These are phyloP conservation scores for Deilephila porcellus DNA, from an alignment of 2,888 invertebrate species.

Conservation along the genomic window DNA sequence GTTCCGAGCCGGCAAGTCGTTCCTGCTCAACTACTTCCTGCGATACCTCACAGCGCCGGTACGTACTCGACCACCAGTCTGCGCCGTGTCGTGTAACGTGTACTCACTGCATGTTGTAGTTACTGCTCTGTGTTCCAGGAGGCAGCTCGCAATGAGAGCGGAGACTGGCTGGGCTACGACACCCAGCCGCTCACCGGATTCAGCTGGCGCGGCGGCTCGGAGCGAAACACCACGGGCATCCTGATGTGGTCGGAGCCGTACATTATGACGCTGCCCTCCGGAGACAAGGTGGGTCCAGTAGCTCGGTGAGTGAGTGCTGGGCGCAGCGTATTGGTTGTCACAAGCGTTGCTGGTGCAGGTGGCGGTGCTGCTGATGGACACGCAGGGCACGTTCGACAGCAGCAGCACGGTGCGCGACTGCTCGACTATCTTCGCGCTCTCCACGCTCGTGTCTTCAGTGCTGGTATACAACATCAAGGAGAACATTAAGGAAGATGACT, in stretches of 20 bases:
- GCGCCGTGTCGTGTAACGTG: too few relatives aligned
- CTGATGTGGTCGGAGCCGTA: slow-evolving; percentile 91
- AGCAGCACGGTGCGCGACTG: slow-evolving; percentile 97
- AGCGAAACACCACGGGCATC: slow-evolving; percentile 97
- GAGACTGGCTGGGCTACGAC: slow-evolving; percentile 93
- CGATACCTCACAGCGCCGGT: slow-evolving; percentile 47
- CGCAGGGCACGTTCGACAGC: slow-evolving; percentile 98
- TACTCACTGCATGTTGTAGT: too few relatives aligned
- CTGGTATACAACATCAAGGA: slow-evolving; percentile 97
- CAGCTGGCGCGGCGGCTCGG: slow-evolving; percentile 97
- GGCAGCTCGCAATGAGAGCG: slow-evolving; percentile 61
- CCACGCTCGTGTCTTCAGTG: slow-evolving; percentile 97
- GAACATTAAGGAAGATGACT: slow-evolving; percentile 98
- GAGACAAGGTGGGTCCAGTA: slow-evolving; percentile 86
- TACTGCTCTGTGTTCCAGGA: neutral
- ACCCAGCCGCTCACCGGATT: slow-evolving; percentile 93
- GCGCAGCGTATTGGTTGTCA: neutral
- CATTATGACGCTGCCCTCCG: slow-evolving; percentile 84
- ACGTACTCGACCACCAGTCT: slow-evolving; percentile 25
- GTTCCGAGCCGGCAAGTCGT: slow-evolving; percentile 50
- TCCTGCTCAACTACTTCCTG: slow-evolving; percentile 48
- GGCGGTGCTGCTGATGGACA: slow-evolving; percentile 93
- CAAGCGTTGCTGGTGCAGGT: slow-evolving; percentile 79
- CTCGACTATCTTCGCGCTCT: slow-evolving; percentile 88
- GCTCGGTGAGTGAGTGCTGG: neutral